Evolutionary conservation across 2,797 vertebrate genomes (phyloP).

Genomic region (Melanotaenia nigrans): DNA sequence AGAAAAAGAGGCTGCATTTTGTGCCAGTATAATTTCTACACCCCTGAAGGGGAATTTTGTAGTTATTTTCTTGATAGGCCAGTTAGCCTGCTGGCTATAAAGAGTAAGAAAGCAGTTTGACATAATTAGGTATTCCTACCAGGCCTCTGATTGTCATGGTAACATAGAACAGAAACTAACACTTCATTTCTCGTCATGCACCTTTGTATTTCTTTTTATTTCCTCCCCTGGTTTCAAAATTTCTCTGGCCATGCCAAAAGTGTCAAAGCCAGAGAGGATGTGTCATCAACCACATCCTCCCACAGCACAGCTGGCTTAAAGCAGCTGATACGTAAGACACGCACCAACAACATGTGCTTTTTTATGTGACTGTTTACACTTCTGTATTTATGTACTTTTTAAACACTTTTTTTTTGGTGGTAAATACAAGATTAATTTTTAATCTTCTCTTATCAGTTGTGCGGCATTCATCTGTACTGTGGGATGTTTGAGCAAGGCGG

Average conservation of each 20-base stretch:
- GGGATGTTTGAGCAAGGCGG: too few species aligned
- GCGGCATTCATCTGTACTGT: not conserved
- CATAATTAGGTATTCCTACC: constrained; percentile 5
- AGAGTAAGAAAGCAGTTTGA: not conserved
- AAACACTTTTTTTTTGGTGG: not conserved
- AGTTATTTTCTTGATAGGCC: not conserved
- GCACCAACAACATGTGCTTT: constrained; percentile 11
- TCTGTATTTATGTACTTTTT: not conserved
- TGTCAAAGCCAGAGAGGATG: constrained; percentile 33
- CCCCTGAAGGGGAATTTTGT: not conserved
- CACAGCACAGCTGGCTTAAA: constrained; percentile 24
- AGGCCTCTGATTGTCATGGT: constrained; percentile 7
- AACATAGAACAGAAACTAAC: constrained; percentile 13
- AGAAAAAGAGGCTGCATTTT: constrained; percentile 3
- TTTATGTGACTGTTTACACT: constrained; percentile 18
- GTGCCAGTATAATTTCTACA: not conserved
- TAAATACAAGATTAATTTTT: not conserved
- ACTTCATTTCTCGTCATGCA: constrained; percentile 21
- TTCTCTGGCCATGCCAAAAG: not conserved
- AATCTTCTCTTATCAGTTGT: not conserved
- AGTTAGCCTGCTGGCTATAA: not conserved
- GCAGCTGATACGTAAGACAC: constrained; percentile 23
- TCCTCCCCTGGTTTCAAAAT: not conserved
- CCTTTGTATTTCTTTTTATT: not conserved
- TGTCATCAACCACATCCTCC: constrained; percentile 56